These are phyloP conservation scores for Dendrolimus houi DNA, from an alignment of 2,888 invertebrate species.

Conservation along the genomic window DNA sequence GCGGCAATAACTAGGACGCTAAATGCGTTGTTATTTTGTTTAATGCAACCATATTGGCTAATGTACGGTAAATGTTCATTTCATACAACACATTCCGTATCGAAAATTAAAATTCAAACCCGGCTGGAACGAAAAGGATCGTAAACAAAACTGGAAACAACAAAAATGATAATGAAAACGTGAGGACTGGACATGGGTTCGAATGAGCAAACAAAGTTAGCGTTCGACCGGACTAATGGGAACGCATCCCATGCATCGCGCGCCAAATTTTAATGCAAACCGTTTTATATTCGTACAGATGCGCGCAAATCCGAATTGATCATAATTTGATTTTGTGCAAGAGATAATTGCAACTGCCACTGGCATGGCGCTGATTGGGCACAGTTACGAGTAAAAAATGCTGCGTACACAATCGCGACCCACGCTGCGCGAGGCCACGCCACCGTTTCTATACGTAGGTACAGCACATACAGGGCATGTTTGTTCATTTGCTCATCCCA, in stretches of 20 bases:
- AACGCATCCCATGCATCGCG: conserved; percentile 70
- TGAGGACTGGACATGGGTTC: conserved; percentile 32
- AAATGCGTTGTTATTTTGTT: too few species aligned
- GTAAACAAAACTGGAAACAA: conserved; percentile 36
- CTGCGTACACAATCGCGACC: conserved; percentile 17
- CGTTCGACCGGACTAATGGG: conserved; percentile 62
- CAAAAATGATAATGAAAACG: conserved; percentile 49
- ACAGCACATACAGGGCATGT: background rate
- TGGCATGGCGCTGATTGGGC: conserved; percentile 71
- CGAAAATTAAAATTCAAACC: conserved; percentile 24
- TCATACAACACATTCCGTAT: too few species aligned
- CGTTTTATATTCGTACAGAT: conserved; percentile 75
- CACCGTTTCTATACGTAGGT: conserved; percentile 4
- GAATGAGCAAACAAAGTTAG: conserved; percentile 55
- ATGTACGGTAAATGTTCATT: too few species aligned
- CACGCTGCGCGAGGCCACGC: conserved; percentile 8
- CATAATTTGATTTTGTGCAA: conserved; percentile 73
- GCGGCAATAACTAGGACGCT: too few species aligned
- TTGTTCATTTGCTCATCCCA: conserved; percentile 50
- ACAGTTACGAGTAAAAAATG: conserved; percentile 54
- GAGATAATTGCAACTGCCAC: conserved; percentile 76
- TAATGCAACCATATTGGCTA: too few species aligned
- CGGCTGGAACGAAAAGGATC: conserved; percentile 31
- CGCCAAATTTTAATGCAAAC: conserved; percentile 75
- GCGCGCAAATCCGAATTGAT: conserved; percentile 77